Conservation (phyloP, 2,113 vertebrate species). For the Donacobius atricapilla region DNA sequence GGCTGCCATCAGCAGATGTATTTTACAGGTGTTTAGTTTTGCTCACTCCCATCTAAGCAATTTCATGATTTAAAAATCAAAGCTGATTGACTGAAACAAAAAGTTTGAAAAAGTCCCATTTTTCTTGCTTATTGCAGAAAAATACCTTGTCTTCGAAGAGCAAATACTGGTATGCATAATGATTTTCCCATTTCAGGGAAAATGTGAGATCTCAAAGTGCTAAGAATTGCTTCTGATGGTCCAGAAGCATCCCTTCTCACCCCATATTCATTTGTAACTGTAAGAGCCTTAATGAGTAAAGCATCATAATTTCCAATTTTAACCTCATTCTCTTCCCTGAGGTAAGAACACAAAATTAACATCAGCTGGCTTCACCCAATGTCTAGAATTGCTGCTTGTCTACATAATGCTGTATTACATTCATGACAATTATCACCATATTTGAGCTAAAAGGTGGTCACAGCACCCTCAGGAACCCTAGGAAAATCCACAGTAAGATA, state of each 20-base stretch:
- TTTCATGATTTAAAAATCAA: constrained; percentile 31
- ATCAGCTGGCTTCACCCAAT: neutral
- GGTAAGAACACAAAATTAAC: neutral
- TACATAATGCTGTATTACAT: neutral
- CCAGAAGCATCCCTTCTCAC: neutral
- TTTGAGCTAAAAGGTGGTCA: neutral
- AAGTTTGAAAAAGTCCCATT: neutral
- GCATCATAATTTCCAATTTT: neutral
- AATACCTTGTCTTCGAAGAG: neutral
- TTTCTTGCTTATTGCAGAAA: neutral
- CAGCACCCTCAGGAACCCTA: neutral
- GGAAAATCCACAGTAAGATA: neutral
- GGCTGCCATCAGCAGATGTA: neutral
- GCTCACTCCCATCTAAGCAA: neutral
- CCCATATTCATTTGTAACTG: neutral
- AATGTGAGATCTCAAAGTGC: neutral
- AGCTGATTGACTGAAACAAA: constrained; percentile 14
- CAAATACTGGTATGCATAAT: neutral
- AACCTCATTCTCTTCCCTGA: neutral
- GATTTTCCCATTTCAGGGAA: constrained; percentile 7
- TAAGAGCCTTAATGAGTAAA: neutral
- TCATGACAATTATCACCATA: neutral
- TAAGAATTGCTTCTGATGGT: neutral
- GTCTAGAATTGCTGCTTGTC: neutral
- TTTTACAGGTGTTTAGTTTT: constrained; percentile 23